phyloP scores from a whole-genome alignment of 2,113 vertebrate species.

The Gorsachius goisagi region DNA sequence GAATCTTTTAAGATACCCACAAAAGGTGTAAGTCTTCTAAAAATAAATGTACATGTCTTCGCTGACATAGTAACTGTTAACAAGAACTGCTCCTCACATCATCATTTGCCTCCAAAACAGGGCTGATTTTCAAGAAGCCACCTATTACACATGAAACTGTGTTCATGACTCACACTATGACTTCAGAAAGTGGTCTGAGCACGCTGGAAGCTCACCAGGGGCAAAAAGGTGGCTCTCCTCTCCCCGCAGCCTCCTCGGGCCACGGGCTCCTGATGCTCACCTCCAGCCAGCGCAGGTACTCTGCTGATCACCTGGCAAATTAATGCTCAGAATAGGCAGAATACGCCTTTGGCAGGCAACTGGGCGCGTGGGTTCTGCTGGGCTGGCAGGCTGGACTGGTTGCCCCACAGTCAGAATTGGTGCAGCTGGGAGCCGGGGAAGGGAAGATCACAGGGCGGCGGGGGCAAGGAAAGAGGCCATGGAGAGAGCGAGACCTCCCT shows the following conservation, averaged over 20 bases:
- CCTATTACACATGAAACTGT: neutral
- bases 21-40: neutral
- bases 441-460: neutral
- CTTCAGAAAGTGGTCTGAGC: neutral
- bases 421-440: neutral
- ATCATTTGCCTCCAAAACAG: neutral
- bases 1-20: neutral
- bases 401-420: neutral
- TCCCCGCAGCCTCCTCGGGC: neutral
- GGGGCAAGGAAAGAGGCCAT: neutral
- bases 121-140: neutral
- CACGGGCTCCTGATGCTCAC: neutral
- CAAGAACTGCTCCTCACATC: neutral
- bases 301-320: neutral
- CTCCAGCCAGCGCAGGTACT: neutral
- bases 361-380: neutral
- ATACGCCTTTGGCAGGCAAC: neutral
- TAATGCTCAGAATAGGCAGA: neutral
- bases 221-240: neutral
- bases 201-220: neutral
- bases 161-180: neutral
- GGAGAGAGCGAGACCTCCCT: neutral
- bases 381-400: neutral
- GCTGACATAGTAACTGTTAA: neutral
- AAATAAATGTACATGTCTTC: accelerated